A percentile compares a stretch with the other conserved stretches of the same genome.
These are phyloP conservation scores for Macrocentrus cingulum DNA, from an alignment of 1,140 invertebrate genomes.

Conservation along the genomic window DNA sequence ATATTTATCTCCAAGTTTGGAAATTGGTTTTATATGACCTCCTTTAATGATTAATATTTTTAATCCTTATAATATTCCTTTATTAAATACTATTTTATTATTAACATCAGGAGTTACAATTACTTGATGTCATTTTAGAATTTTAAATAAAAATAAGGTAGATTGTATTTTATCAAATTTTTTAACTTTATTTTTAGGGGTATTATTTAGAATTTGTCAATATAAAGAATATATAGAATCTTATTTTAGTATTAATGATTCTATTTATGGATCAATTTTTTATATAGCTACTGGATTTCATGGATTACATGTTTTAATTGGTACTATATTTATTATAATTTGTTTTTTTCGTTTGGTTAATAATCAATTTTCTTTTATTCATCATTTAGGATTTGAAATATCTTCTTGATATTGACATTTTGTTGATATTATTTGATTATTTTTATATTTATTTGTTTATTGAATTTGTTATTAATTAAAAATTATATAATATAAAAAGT, in stretches of 20 bases:
- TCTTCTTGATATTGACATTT: conserved; percentile 76
- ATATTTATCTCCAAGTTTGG: conserved; percentile 62
- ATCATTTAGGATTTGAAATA: conserved; percentile 72
- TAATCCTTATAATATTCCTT: conserved; percentile 55
- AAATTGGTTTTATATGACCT: conserved; percentile 65
- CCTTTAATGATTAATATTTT: conserved; percentile 62
- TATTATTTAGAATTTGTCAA: conserved; percentile 61
- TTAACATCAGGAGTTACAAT: conserved; percentile 62
- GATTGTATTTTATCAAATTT: conserved; percentile 48
- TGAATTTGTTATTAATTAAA: conserved; percentile 64
- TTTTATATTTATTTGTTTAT: conserved; percentile 68
- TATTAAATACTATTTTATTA: conserved; percentile 67
- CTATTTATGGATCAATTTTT: conserved; percentile 68
- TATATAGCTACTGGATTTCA: conserved; percentile 75
- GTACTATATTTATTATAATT: conserved; percentile 64
- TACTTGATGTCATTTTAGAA: conserved; percentile 61
- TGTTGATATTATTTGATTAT: conserved; percentile 74
- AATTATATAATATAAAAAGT: conserved; percentile 70
- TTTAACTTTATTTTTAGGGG: conserved; percentile 61
- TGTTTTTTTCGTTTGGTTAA: conserved; percentile 59
- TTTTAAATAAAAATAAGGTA: conserved; percentile 61
- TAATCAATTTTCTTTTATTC: conserved; percentile 62
- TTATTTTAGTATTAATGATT: conserved; percentile 63
- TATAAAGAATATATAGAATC: conserved; percentile 56
- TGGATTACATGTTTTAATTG: conserved; percentile 72